A percentile compares a stretch with the other conserved stretches of the same genome.
These are phyloP conservation scores for Meleagris gallopavo DNA, from an alignment of 2,113 vertebrate genomes.

Conservation along the genomic window DNA sequence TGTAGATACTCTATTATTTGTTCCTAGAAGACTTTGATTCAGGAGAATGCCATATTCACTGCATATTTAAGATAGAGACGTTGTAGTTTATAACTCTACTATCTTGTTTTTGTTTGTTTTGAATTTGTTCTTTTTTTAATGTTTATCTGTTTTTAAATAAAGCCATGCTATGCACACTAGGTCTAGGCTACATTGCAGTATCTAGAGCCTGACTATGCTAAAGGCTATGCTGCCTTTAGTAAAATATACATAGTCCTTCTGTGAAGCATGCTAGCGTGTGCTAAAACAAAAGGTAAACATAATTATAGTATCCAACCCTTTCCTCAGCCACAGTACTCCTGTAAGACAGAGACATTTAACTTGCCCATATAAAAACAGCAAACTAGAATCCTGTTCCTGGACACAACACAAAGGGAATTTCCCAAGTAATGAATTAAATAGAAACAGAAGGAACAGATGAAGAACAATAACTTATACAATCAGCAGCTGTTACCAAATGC, in stretches of 20 bases:
- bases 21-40: background rate
- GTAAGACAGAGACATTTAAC: background rate
- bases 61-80: fast-evolving
- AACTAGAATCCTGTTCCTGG: background rate
- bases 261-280: fast-evolving
- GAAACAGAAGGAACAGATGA: background rate
- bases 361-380: fast-evolving
- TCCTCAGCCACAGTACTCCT: background rate
- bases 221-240: background rate
- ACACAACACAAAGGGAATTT: background rate
- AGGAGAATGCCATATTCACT: fast-evolving
- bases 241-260: background rate
- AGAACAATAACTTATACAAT: background rate
- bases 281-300: background rate
- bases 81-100: fast-evolving
- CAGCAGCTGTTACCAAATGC: background rate
- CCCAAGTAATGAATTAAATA: background rate
- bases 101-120: background rate
- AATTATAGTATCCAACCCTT: background rate
- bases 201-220: background rate
- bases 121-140: background rate
- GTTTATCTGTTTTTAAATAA: background rate
- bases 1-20: fast-evolving
- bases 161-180: background rate
- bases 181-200: fast-evolving